These are phyloP conservation scores for Peucedramus taeniatus DNA, from an alignment of 2,113 vertebrate species.

Conservation along the genomic window DNA sequence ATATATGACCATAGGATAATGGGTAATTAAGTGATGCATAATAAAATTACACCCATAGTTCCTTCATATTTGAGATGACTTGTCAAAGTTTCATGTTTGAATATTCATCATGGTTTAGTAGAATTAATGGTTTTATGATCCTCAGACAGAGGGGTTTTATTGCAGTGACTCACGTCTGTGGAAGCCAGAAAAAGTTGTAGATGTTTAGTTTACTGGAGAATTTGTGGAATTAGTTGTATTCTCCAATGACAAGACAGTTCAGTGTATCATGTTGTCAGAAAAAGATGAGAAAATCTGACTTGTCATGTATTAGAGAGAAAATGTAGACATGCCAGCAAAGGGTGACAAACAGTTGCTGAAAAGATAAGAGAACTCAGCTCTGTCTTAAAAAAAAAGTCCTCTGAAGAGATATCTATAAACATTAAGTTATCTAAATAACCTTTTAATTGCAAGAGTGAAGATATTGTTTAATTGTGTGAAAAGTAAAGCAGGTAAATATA, in stretches of 20 bases:
- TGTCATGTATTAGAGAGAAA: background rate
- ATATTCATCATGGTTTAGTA: background rate
- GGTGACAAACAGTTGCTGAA: background rate
- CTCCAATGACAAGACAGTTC: background rate
- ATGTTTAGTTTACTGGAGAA: background rate
- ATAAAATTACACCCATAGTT: background rate
- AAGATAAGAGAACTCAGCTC: background rate
- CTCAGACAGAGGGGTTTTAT: background rate
- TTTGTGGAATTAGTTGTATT: background rate
- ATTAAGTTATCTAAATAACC: background rate
- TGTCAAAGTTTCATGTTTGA: background rate
- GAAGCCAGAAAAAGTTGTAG: background rate
- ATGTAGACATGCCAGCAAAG: background rate
- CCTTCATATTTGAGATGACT: background rate
- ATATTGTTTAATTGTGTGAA: background rate
- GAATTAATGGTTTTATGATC: background rate
- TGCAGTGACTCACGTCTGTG: background rate
- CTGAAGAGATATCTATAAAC: background rate
- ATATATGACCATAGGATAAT: background rate
- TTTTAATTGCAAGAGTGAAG: background rate
- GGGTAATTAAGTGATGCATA: background rate
- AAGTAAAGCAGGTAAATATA: background rate
- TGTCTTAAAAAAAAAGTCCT: background rate
- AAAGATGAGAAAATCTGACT: background rate
- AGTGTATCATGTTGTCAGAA: background rate